A percentile compares a stretch with the other conserved stretches of the same genome.
Evolutionary conservation across 2,113 vertebrate genomes (phyloP).

Genomic region (Strix aluco): DNA sequence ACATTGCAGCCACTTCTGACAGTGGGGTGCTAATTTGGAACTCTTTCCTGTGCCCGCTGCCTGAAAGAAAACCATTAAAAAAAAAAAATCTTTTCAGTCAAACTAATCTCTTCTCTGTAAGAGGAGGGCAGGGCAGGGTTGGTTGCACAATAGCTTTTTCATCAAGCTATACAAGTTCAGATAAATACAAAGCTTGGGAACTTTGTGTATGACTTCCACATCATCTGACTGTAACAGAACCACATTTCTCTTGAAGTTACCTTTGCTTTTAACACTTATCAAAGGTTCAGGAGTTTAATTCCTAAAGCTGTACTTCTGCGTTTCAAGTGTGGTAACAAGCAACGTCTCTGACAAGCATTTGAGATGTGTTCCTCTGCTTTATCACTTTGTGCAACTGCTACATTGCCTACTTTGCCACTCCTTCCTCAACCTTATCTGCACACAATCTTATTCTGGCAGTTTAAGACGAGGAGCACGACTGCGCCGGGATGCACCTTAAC

Average conservation of each 20-base stretch:
- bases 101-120: neutral
- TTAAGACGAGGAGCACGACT: rapidly evolving
- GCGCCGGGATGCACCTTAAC: too few relatives aligned
- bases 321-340: neutral
- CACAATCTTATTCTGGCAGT: rapidly evolving
- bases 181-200: neutral
- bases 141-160: neutral
- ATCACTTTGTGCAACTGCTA: neutral
- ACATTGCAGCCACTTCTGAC: neutral
- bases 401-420: neutral
- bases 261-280: neutral
- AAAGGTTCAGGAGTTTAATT: neutral
- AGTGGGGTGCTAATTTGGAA: neutral
- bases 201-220: neutral
- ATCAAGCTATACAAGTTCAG: neutral
- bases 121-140: neutral
- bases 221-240: neutral
- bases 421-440: neutral
- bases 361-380: neutral
- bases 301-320: neutral
- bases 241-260: neutral
- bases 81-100: neutral
- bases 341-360: neutral
- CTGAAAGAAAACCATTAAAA: neutral
- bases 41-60: neutral